A percentile compares a stretch with the other conserved stretches of the same genome.
phyloP scores from a whole-genome alignment of 1,140 invertebrate species.

The Olivierus martensii region DNA sequence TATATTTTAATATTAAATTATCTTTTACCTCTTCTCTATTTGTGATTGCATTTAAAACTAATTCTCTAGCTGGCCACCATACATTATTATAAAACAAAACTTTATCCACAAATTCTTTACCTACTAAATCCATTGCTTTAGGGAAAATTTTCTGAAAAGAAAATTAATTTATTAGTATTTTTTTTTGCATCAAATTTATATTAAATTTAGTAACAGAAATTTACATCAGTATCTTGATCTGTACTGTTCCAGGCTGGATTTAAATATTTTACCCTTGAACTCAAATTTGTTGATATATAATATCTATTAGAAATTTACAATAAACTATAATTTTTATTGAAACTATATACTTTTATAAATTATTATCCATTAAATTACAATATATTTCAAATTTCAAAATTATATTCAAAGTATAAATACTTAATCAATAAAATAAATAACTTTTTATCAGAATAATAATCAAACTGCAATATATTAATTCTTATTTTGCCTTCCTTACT shows the following conservation, averaged over 20 bases:
- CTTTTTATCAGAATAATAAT: too few relatives aligned
- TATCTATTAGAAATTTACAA: constrained; percentile 39
- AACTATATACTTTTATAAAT: too few relatives aligned
- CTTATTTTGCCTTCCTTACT: too few relatives aligned
- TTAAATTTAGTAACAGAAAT: too few relatives aligned
- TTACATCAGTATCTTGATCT: constrained; percentile 35
- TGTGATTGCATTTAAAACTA: constrained; percentile 54
- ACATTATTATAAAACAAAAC: constrained; percentile 50
- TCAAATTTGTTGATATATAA: constrained; percentile 60
- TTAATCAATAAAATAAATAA: too few relatives aligned
- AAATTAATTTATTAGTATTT: too few relatives aligned
- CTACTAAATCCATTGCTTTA: constrained; percentile 60
- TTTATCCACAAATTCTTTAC: constrained; percentile 61
- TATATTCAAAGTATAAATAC: too few relatives aligned
- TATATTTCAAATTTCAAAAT: too few relatives aligned
- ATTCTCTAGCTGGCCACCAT: constrained; percentile 69
- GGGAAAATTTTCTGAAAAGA: constrained; percentile 27
- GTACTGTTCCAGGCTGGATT: constrained; percentile 77
- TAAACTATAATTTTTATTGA: too few relatives aligned
- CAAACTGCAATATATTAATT: too few relatives aligned
- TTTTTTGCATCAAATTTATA: too few relatives aligned
- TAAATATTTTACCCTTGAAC: constrained; percentile 53
- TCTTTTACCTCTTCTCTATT: constrained; percentile 42
- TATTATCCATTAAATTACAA: background rate
- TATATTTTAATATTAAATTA: background rate